Evolutionary conservation across 2,113 vertebrate species (phyloP).

Genomic region (Cryptomyrus ogoouensis): DNA sequence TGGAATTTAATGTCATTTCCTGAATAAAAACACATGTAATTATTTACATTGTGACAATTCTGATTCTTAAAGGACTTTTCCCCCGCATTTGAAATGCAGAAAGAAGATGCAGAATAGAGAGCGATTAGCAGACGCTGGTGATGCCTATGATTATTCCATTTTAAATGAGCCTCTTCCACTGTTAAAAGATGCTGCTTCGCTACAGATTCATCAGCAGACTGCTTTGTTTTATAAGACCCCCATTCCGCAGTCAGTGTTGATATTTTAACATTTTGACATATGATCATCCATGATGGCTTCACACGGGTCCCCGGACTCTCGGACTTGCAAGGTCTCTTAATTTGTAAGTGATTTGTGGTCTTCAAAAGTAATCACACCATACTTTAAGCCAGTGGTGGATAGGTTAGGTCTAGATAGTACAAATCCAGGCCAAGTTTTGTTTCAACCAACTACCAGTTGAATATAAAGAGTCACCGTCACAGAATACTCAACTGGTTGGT

Average conservation of each 20-base stretch:
- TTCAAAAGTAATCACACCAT: not conserved
- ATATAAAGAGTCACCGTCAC: no score
- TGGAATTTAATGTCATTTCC: not conserved
- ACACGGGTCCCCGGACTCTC: not conserved
- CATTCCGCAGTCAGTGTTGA: not conserved
- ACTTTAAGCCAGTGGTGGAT: not conserved
- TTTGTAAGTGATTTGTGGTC: not conserved
- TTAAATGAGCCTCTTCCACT: not conserved
- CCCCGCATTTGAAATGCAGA: not conserved
- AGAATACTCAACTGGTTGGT: no score
- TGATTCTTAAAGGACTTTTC: slow-evolving; percentile 11
- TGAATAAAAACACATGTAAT: not conserved
- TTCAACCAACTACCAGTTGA: not conserved
- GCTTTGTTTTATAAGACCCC: not conserved
- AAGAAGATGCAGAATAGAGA: not conserved
- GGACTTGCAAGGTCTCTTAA: not conserved
- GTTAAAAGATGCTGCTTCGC: not conserved
- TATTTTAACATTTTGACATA: not conserved
- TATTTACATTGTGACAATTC: not conserved
- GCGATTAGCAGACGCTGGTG: not conserved
- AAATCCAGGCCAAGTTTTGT: not conserved
- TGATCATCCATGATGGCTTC: not conserved
- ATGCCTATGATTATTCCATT: not conserved
- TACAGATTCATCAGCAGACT: not conserved
- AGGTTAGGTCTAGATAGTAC: not conserved